Evolutionary conservation across 2,797 vertebrate genomes (phyloP).

Genomic region (Peromyscus aztecus): DNA sequence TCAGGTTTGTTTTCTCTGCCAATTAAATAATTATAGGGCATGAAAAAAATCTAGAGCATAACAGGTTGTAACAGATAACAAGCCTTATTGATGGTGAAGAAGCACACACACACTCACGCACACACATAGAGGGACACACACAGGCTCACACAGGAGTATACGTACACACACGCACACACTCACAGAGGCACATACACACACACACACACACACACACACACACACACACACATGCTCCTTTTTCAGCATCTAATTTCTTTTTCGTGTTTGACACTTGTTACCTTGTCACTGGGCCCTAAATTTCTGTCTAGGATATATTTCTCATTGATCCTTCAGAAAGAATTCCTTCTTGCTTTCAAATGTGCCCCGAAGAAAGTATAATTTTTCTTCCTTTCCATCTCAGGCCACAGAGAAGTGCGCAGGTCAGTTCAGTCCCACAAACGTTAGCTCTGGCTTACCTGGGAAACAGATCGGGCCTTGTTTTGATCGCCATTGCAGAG

Average conservation of each 20-base stretch:
- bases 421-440: not conserved
- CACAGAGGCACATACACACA: not conserved
- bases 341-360: constrained; percentile 10
- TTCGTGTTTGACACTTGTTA: not conserved
- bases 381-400: not conserved
- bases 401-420: not conserved
- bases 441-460: not conserved
- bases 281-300: not conserved
- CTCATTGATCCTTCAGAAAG: not conserved
- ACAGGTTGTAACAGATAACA: not conserved
- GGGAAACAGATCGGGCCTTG: not conserved
- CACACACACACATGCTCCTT: not conserved
- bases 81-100: not conserved
- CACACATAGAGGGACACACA: not conserved
- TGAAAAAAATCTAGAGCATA: not conserved
- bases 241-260: not conserved
- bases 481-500: constrained; percentile 8
- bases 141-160: not conserved
- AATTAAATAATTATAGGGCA: not conserved
- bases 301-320: not conserved
- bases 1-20: not conserved
- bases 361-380: not conserved
- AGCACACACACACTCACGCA: not conserved
- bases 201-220: not conserved
- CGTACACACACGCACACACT: too few relatives aligned